A percentile compares a stretch with the other conserved stretches of the same genome.
Evolutionary conservation across 1,140 invertebrate genomes (phyloP).

Genomic region (Eumaeus atala): DNA sequence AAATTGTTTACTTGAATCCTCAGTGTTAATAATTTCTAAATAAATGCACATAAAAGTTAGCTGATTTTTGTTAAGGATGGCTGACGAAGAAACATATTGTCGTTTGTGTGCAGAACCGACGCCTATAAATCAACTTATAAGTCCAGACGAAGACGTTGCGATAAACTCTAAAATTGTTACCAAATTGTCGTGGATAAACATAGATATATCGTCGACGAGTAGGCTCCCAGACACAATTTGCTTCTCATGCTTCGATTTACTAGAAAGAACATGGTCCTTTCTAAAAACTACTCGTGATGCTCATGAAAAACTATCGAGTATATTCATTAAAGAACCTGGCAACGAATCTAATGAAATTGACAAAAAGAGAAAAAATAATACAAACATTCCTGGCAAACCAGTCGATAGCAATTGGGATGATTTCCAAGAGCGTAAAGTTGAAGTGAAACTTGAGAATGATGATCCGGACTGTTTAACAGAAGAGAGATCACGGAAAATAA

Average conservation of each 20-base stretch:
- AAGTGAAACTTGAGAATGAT: conserved; percentile 43
- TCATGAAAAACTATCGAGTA: conserved; percentile 43
- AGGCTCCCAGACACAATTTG: conserved; percentile 54
- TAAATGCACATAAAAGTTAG: neutral
- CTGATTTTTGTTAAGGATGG: conserved; percentile 33
- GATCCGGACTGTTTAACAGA: neutral
- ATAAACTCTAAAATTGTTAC: conserved; percentile 47
- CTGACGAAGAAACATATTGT: conserved; percentile 44
- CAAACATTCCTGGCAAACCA: conserved; percentile 37
- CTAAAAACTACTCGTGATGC: conserved; percentile 49
- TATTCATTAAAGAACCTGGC: conserved; percentile 34
- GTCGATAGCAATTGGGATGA: conserved; percentile 49
- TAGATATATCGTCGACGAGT: conserved; percentile 45
- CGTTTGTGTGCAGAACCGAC: conserved; percentile 60
- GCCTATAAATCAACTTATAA: conserved; percentile 41
- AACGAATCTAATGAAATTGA: conserved; percentile 9
- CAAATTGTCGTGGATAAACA: conserved; percentile 63
- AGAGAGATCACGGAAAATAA: conserved; percentile 5
- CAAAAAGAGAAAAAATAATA: neutral
- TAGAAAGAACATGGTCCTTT: conserved; percentile 60
- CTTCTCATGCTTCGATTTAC: conserved; percentile 56
- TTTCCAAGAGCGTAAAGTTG: conserved; percentile 41
- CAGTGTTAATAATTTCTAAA: conserved; percentile 13
- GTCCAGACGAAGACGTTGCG: conserved; percentile 44
- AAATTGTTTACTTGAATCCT: conserved; percentile 22